Percentiles rank a stretch among this genome's conserved stretches.
These are phyloP conservation scores for Macrophya annulata DNA, from an alignment of 2,888 invertebrate species.

Conservation along the genomic window DNA sequence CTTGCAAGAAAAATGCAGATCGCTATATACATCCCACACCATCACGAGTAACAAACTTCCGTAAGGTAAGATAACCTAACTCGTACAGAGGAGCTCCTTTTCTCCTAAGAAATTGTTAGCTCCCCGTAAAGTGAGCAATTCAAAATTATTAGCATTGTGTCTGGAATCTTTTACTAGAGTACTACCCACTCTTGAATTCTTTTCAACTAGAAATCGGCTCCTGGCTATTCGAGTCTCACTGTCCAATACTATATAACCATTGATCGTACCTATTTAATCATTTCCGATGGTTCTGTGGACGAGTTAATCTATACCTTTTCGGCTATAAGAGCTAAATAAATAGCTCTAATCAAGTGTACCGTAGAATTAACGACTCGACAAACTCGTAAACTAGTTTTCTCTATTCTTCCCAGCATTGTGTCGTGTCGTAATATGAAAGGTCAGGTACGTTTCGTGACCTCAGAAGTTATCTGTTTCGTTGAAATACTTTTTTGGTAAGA, in stretches of 20 bases:
- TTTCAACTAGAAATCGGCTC: not conserved
- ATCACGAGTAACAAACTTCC: slow-evolving; percentile 25
- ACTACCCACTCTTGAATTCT: not conserved
- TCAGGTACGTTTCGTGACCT: not conserved
- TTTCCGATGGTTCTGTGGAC: slow-evolving; percentile 12
- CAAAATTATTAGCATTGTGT: slow-evolving; percentile 28
- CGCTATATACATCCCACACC: not conserved
- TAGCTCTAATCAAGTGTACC: slow-evolving; percentile 27
- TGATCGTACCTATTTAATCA: slow-evolving; percentile 41
- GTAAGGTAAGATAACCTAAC: not conserved
- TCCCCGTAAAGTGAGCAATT: slow-evolving; percentile 13
- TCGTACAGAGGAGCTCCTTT: not conserved
- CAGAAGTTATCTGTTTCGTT: not conserved
- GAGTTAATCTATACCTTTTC: slow-evolving; percentile 30
- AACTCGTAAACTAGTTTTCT: slow-evolving; percentile 28
- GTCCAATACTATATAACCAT: slow-evolving; percentile 17
- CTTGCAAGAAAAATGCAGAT: slow-evolving; percentile 19
- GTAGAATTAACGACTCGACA: slow-evolving; percentile 8
- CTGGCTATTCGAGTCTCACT: not conserved
- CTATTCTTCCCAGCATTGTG: not conserved
- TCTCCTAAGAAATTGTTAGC: not conserved
- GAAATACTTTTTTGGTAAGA: not conserved
- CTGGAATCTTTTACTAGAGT: not conserved
- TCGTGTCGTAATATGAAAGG: not conserved
- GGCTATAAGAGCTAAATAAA: slow-evolving; percentile 24